Conservation (phyloP, 92 coral and sea anemone genomes). For the Isaurus tuberculatus region DNA sequence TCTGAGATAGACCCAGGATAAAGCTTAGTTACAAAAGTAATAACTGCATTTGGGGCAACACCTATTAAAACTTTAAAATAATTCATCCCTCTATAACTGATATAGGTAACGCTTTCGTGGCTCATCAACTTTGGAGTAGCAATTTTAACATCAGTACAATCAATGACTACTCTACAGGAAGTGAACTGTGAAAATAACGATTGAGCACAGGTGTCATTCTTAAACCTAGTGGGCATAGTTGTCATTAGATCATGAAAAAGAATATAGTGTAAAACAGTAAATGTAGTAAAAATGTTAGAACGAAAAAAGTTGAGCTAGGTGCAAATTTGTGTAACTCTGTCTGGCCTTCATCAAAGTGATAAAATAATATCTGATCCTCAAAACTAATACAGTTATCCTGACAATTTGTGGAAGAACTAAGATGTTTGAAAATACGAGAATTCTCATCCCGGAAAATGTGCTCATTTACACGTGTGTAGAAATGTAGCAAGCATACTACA, state of each 20-base stretch:
- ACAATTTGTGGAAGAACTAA: no score
- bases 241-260: neutral
- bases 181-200: neutral
- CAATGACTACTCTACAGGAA: neutral
- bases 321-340: no score
- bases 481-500: no score
- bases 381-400: no score
- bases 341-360: neutral
- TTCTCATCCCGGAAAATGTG: no score
- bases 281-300: neutral
- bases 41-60: slow-evolving; percentile 2
- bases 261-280: neutral
- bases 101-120: neutral
- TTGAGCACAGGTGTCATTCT: neutral
- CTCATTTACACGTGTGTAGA: no score
- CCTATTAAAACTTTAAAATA: neutral
- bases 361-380: slow-evolving; percentile 1
- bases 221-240: neutral
- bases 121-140: neutral
- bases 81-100: neutral
- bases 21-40: neutral
- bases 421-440: no score
- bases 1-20: neutral
- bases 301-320: neutral
- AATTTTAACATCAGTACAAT: neutral